Evolutionary conservation across 2,113 vertebrate species (phyloP), one percentile per base, ranked within the genome.

Genomic region (Variabilichromis moorii): DNA sequence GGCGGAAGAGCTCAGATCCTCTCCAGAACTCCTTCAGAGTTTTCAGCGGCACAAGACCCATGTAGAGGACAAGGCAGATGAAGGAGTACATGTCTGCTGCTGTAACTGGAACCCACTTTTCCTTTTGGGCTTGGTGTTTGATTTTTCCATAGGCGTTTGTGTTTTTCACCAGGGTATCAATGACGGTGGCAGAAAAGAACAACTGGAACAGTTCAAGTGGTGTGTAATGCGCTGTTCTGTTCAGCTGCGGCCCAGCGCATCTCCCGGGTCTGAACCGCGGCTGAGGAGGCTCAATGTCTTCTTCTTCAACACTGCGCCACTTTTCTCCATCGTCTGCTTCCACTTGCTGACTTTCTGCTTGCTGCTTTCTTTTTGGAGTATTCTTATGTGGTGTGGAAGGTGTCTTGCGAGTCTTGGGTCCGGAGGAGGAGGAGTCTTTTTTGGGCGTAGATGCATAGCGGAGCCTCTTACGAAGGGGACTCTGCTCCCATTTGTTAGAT

Each of bases 161-260:
- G 83, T 95, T 93, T 79, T 28, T 91, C 1, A 95, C 87, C 81
- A 95, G 4, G 1, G 89, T 93, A 9, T 87, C 13, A 2, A 95
- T 91, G 2, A 95, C 93, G 3, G 88, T 86, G 1, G 61, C 82
- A 3, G 94, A 93, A 76, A 95, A 95, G 66, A 91, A 95, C 9
- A 94, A 80, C 88, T 94, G 93, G 55, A 95, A 94, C 1, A 94
- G 90, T 21, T 95, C 94, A 0, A 94, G 94, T 1, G 94, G 93
- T 1, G 85, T 92, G 92, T 95, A 95, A n/a, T 81, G 73, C 0
- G 90, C 89, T 1, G 92, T 95, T 31, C 90, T 53, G 91, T 88
- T 91, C 40, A 95, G 83, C 87, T 94, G 93, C 1, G 94, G 94
- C 5, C 94, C 94, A 0, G 76, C 81, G 1, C 87, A 81, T 57